Evolutionary conservation across 2,797 vertebrate species (phyloP).

Genomic region (Cryptoprocta ferox): DNA sequence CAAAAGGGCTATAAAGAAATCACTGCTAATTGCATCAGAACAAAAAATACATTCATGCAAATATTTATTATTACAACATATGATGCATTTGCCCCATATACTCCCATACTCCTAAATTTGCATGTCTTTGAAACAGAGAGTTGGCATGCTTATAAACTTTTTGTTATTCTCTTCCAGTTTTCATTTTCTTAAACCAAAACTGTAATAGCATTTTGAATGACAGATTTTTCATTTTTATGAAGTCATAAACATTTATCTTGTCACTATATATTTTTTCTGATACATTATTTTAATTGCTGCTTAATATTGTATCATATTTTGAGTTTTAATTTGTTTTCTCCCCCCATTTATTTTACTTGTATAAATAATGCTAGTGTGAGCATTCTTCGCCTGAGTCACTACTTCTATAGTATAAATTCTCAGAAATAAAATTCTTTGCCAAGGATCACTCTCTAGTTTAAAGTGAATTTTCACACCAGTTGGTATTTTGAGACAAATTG

Average conservation of each 20-base stretch:
- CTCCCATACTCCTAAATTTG: not conserved
- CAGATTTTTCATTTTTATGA: slow-evolving; percentile 23
- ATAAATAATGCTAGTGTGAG: not conserved
- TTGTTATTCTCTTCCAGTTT: slow-evolving; percentile 34
- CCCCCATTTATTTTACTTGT: not conserved
- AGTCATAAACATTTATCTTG: slow-evolving; percentile 39
- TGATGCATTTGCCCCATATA: not conserved
- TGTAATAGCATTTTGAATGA: slow-evolving; percentile 25
- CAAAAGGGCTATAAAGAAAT: not conserved
- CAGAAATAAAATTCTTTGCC: not conserved
- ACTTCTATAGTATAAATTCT: not conserved
- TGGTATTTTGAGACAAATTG: not conserved
- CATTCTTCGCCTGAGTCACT: slow-evolving; percentile 1
- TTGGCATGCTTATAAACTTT: not conserved
- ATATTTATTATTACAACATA: not conserved
- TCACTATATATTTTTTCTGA: slow-evolving; percentile 25
- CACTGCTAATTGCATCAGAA: not conserved
- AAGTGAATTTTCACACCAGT: not conserved
- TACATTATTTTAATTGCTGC: not conserved
- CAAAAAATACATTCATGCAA: slow-evolving; percentile 21
- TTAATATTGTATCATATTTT: not conserved
- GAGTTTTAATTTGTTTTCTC: slow-evolving; percentile 22
- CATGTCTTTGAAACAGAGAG: slow-evolving; percentile 19
- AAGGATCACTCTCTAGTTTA: not conserved
- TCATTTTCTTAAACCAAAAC: slow-evolving; percentile 24